Conservation (phyloP, 2,113 vertebrate genomes). For the Rhea americana region DNA sequence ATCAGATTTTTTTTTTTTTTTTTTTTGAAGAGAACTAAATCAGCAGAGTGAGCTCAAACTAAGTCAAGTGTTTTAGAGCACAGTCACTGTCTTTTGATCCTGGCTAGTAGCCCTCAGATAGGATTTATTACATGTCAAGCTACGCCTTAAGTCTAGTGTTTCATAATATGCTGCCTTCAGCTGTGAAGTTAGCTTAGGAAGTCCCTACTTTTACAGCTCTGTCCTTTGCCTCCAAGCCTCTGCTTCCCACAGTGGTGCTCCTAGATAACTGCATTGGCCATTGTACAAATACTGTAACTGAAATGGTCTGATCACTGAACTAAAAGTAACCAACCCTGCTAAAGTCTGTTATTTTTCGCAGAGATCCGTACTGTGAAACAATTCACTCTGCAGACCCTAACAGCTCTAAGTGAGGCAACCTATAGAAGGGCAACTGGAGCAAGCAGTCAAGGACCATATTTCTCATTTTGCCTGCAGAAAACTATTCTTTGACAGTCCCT, state of each 20-base stretch:
- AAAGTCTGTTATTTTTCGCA: background rate
- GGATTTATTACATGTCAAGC: background rate
- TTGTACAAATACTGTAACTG: background rate
- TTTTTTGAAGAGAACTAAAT: background rate
- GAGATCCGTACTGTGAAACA: too few relatives aligned
- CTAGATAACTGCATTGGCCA: background rate
- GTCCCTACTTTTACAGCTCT: rapidly evolving
- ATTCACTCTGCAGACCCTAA: background rate
- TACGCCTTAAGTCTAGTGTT: background rate
- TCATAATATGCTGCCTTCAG: background rate
- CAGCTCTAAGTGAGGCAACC: background rate
- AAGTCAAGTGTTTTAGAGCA: background rate
- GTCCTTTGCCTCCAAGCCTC: background rate
- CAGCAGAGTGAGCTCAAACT: background rate
- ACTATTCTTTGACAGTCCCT: background rate
- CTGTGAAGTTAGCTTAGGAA: background rate
- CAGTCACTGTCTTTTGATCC: background rate
- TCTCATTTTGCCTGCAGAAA: background rate
- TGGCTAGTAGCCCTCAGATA: background rate
- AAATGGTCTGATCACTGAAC: background rate
- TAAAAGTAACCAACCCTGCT: background rate
- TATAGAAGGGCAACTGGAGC: background rate
- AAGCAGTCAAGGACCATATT: background rate
- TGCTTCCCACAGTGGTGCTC: background rate
- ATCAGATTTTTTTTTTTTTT: background rate